These are phyloP conservation scores for Chaetops frenatus DNA, from an alignment of 2,113 vertebrate genomes.

Conservation along the genomic window DNA sequence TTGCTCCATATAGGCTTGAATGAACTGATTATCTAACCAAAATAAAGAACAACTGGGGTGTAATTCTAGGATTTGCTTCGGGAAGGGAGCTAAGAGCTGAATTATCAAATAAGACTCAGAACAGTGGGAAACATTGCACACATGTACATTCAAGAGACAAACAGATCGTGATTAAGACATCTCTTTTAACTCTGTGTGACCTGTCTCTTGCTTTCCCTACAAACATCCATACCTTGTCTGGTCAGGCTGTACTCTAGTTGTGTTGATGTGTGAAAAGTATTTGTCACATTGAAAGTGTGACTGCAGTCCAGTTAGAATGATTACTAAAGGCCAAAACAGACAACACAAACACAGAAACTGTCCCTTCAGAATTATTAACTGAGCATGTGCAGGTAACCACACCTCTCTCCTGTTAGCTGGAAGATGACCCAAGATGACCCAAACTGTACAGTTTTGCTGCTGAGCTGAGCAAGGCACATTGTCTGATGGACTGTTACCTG, in stretches of 20 bases:
- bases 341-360: not conserved
- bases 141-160: not conserved
- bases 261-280: not conserved
- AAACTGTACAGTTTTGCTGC: not conserved
- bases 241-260: not conserved
- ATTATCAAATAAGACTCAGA: not conserved
- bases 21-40: not conserved
- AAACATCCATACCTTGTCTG: not conserved
- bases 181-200: not conserved
- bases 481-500: slow-evolving; percentile 67
- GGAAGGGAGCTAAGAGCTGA: not conserved
- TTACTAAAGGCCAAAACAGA: not conserved
- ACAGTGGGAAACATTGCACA: not conserved
- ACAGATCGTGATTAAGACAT: not conserved
- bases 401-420: not conserved
- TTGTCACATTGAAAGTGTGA: not conserved
- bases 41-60: not conserved
- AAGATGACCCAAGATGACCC: not conserved
- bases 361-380: not conserved
- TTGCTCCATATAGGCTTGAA: not conserved
- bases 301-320: not conserved
- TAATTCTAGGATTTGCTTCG: not conserved
- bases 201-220: not conserved
- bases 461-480: not conserved
- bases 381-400: not conserved